These are phyloP conservation scores for Dynastes tityus DNA, from an alignment of 2,888 invertebrate species.

Conservation along the genomic window DNA sequence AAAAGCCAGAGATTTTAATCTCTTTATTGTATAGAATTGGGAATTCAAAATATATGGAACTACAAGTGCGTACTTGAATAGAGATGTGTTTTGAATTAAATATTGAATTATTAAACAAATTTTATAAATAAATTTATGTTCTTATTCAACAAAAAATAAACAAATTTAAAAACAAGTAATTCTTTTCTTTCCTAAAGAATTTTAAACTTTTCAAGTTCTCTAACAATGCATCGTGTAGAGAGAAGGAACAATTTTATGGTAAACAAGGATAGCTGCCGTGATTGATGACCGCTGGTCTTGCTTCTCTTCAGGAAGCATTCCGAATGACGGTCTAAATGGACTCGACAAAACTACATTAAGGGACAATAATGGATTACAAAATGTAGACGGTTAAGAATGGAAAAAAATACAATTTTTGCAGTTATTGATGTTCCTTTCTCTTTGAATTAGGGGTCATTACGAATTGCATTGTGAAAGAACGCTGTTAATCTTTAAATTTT, in stretches of 20 bases:
- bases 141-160: no score
- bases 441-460: no score
- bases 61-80: neutral
- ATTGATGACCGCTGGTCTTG: conserved; percentile 4
- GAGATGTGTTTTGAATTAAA: no score
- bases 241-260: no score
- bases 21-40: neutral
- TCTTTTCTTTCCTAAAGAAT: no score
- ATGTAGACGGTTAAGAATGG: neutral
- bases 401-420: conserved; percentile 10
- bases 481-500: no score
- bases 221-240: no score
- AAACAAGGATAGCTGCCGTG: neutral
- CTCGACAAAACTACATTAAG: neutral
- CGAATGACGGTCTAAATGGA: neutral
- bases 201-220: no score
- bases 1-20: neutral
- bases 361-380: conserved; percentile 19
- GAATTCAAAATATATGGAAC: neutral
- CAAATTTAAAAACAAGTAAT: no score
- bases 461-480: no score
- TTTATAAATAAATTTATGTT: no score
- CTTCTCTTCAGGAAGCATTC: neutral
- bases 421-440: neutral
- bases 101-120: no score